Percentiles rank a stretch among this genome's conserved stretches.
phyloP scores from a whole-genome alignment of 2,888 invertebrate genomes.

The Eugnorisma glareosa region DNA sequence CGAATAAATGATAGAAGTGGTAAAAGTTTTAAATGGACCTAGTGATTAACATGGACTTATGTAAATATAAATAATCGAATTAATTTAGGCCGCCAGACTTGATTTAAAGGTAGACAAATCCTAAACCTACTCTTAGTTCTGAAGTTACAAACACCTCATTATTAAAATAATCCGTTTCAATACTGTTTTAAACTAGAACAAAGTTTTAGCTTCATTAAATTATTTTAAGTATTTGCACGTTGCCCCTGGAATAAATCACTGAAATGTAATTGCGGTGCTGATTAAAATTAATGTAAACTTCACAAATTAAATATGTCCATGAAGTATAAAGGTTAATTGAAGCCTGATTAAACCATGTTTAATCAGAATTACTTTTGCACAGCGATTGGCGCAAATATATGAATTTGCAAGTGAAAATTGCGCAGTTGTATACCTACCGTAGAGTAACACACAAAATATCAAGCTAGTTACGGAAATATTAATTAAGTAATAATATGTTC shows the following conservation, averaged over 20 bases:
- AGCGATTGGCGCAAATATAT: not conserved
- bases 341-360: not conserved
- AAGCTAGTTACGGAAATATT: not conserved
- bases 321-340: not conserved
- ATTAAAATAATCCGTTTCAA: conserved; percentile 11
- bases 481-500: not conserved
- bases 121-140: not conserved
- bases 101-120: conserved; percentile 5
- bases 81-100: not conserved
- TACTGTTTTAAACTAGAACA: conserved; percentile 2
- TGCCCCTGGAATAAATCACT: not conserved
- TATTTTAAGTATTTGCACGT: conserved; percentile 6
- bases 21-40: not conserved
- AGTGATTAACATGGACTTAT: not conserved
- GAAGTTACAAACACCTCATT: not conserved
- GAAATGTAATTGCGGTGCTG: not conserved
- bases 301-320: conserved; percentile 7
- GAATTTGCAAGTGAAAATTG: not conserved
- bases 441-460: not conserved
- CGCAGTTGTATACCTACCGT: not conserved
- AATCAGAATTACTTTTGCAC: not conserved
- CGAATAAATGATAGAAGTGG: not conserved
- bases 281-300: conserved; percentile 13
- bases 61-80: not conserved
- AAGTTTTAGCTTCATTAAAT: conserved; percentile 32